Conservation (phyloP, 2,888 invertebrate genomes). For the Suillia variegata region DNA sequence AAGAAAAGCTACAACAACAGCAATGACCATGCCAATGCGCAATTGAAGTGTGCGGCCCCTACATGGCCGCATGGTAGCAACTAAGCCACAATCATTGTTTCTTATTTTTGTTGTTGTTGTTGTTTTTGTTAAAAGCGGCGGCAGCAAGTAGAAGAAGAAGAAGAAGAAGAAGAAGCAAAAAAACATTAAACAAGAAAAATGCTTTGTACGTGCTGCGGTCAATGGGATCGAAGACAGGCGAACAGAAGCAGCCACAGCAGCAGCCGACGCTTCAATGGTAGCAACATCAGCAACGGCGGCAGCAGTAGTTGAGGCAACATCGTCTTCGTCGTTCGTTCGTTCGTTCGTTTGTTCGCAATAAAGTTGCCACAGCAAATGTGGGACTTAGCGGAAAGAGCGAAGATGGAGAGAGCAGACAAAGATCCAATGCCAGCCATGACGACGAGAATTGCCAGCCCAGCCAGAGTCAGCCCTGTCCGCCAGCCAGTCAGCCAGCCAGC, state of each 20-base stretch:
- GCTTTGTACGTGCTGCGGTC: conserved; percentile 49
- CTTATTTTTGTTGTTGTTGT: too few relatives aligned
- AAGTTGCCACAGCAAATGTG: background rate
- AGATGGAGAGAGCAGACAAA: background rate
- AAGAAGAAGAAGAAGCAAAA: conserved; percentile 46
- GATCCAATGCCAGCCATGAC: background rate
- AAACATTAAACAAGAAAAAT: conserved; percentile 21
- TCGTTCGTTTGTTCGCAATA: too few relatives aligned
- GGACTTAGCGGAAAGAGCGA: background rate
- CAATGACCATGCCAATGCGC: conserved; percentile 5
- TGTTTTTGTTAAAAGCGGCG: too few relatives aligned
- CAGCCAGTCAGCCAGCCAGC: background rate
- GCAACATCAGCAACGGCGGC: background rate
- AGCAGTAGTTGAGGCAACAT: background rate
- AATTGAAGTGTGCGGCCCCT: conserved; percentile 12
- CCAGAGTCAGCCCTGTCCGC: background rate
- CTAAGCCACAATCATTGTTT: conserved; percentile 36
- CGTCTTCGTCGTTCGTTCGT: too few relatives aligned
- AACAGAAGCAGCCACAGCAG: conserved; percentile 19
- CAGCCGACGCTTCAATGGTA: background rate
- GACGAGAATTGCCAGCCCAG: too few relatives aligned
- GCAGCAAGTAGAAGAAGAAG: conserved; percentile 38
- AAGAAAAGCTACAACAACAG: conserved; percentile 19
- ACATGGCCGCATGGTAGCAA: conserved; percentile 17
- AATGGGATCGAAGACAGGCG: conserved; percentile 33